Evolutionary conservation across 37 sponge, comb jelly and placozoan genomes (phyloP), one percentile per base, ranked within the genome.

Genomic region (Halichondria panicea): DNA sequence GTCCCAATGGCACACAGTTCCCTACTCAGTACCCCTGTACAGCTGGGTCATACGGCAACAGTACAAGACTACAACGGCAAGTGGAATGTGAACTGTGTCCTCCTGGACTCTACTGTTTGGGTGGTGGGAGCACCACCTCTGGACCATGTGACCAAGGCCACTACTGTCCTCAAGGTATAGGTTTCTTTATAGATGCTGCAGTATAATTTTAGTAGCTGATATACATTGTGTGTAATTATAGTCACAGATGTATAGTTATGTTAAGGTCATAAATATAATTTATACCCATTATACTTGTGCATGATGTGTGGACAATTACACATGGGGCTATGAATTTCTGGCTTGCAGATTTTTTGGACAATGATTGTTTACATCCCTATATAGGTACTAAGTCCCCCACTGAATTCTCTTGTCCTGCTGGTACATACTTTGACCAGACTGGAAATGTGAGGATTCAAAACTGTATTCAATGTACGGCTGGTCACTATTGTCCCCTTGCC

Each of bases 1-100:
- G 60, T 58, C 60, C 60, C 15, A 58, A 58, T n/a, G 27, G 60
- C 8, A 58, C 60, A 7, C 24, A 58, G 25, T 58, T 24, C n/a
- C 60, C 60, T 7, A 58, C 60, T 27, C 60, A 58, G n/a, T 58
- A 58, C n/a, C 60, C 60, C 12, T 58, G 60, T 58, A 27, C 60
- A 25, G 27, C 60, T 58, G 60, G 60, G 6, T 24, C 60, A 25
- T 58, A n/a, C 27, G 25, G 60, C 19, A 58, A 58, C 25, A n/a
- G 24, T n/a, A 58, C 19, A 25, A 58, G n/a, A 7, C n/a, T 58
- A 58, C 60, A 58, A 22, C 12, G 60, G n/a, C 60, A 58, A 58
- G 60, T 25, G 25, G 60, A 58, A 21, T 58, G 60, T n/a, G 27
- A 12, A 24, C 25, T 58, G 19, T 58, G 60, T 58, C 60, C 60